A percentile compares a stretch with the other conserved stretches of the same genome.
phyloP scores from a whole-genome alignment of 2,113 vertebrate genomes.

The Morone saxatilis region DNA sequence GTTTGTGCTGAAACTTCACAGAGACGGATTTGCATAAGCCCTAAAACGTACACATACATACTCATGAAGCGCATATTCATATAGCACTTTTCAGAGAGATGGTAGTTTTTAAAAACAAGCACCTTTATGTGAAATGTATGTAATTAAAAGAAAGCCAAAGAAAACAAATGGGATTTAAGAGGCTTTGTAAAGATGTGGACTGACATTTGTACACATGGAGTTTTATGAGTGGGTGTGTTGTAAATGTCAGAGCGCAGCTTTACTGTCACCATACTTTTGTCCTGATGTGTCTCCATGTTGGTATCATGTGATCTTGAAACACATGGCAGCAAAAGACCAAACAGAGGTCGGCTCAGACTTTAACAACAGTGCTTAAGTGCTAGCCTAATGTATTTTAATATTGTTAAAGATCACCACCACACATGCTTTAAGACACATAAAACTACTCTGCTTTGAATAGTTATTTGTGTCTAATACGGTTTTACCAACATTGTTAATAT shows the following conservation, averaged over 20 bases:
- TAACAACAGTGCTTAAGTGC: neutral
- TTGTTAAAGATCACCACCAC: neutral
- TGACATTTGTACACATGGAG: neutral
- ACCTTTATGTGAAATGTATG: neutral
- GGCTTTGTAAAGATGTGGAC: slow-evolving; percentile 6
- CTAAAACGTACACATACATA: neutral
- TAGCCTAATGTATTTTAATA: neutral
- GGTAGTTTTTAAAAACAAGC: neutral
- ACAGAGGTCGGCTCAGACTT: neutral
- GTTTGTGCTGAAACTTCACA: slow-evolving; percentile 9
- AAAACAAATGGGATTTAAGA: neutral
- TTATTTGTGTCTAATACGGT: neutral
- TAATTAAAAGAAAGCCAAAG: neutral
- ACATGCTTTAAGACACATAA: neutral
- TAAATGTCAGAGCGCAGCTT: neutral
- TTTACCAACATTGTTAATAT: neutral
- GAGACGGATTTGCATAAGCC: neutral
- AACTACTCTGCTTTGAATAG: neutral
- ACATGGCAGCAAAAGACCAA: neutral
- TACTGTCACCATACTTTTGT: slow-evolving; percentile 6
- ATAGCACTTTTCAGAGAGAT: no score
- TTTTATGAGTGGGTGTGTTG: slow-evolving; percentile 4
- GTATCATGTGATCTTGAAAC: neutral
- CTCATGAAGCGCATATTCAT: neutral
- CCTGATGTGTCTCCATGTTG: neutral